These are phyloP conservation scores for Meliscaeva auricollis DNA, from an alignment of 2,888 invertebrate species.

Conservation along the genomic window DNA sequence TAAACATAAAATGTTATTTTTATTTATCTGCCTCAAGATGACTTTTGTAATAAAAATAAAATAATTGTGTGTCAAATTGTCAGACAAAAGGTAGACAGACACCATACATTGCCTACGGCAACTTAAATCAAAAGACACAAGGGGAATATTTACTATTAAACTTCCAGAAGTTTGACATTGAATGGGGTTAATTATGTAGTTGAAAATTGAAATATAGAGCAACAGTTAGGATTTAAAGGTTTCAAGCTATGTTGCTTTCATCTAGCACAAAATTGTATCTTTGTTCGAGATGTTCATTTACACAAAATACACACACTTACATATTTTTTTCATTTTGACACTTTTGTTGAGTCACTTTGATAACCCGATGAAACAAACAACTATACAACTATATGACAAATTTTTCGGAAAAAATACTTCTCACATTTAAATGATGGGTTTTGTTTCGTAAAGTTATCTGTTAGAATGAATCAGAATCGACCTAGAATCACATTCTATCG, in stretches of 20 bases:
- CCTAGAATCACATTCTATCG: not conserved
- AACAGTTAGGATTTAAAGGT: not conserved
- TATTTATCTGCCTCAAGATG: not conserved
- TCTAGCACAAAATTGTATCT: too few relatives aligned
- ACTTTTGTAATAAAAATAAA: not conserved
- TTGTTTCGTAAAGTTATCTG: not conserved
- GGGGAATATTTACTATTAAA: not conserved
- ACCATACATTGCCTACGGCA: not conserved
- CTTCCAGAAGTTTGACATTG: not conserved
- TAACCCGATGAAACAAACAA: too few relatives aligned
- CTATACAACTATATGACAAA: not conserved
- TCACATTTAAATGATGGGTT: too few relatives aligned
- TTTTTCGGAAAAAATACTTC: not conserved
- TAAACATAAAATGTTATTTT: not conserved
- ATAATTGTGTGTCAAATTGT: not conserved
- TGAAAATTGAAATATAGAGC: constrained; percentile 12
- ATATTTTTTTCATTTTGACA: too few relatives aligned
- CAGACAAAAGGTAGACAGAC: constrained; percentile 11
- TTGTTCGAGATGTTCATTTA: too few relatives aligned
- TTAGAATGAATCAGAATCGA: not conserved
- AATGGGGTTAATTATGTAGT: constrained; percentile 33
- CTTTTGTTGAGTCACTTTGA: too few relatives aligned
- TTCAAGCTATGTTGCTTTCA: not conserved
- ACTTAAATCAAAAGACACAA: not conserved
- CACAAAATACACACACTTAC: too few relatives aligned